phyloP scores from a whole-genome alignment of 1,140 invertebrate species.

The Trachymyrmex cornetzi region DNA sequence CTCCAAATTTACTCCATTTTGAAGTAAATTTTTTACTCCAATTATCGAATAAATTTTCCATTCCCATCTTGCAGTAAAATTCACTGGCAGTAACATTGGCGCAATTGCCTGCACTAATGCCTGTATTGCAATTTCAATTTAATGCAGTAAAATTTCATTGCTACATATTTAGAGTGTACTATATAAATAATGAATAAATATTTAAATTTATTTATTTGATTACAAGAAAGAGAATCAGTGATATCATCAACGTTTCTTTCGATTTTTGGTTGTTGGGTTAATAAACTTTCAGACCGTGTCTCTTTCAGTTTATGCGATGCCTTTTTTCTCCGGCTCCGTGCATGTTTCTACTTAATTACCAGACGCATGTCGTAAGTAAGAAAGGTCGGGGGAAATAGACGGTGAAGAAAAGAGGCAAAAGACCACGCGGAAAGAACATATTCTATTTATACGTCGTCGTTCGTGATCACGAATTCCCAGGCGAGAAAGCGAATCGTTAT shows the following conservation, averaged over 20 bases:
- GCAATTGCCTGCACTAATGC: no score
- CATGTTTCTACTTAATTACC: constrained; percentile 18
- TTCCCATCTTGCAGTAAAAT: no score
- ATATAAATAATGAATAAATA: neutral
- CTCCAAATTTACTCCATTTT: no score
- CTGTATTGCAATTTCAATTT: no score
- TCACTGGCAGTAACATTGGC: no score
- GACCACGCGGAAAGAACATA: constrained; percentile 39
- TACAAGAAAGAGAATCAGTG: neutral
- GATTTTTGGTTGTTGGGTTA: neutral
- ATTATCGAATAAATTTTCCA: no score
- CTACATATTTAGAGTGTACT: neutral
- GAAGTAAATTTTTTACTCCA: no score
- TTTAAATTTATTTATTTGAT: constrained; percentile 1
- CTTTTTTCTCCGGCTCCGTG: neutral
- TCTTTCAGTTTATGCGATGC: neutral
- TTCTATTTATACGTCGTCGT: constrained; percentile 69
- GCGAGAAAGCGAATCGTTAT: constrained; percentile 70
- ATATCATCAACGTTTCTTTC: neutral
- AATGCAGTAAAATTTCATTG: no score
- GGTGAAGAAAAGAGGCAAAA: neutral
- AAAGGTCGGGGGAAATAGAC: neutral
- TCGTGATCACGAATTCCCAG: constrained; percentile 57
- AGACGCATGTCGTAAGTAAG: neutral
- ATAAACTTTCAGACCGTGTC: constrained; percentile 5